A percentile compares a stretch with the other conserved stretches of the same genome.
Conservation (phyloP, 2,888 invertebrate species). For the Hesperia comma region DNA sequence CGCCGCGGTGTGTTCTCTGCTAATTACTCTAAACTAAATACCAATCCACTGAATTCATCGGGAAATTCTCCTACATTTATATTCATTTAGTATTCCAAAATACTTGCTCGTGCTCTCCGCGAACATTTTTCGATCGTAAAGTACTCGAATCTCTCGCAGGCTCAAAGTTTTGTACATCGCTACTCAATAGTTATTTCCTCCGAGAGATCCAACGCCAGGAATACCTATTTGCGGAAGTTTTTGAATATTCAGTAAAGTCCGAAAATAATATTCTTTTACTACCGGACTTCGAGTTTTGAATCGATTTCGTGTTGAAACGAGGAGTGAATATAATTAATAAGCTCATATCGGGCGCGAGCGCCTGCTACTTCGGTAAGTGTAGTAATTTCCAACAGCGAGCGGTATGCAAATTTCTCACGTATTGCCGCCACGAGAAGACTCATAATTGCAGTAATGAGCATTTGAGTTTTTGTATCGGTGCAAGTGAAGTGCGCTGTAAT, state of each 20-base stretch:
- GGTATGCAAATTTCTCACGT: conserved; percentile 21
- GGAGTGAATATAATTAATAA: conserved; percentile 18
- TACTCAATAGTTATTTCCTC: conserved; percentile 5
- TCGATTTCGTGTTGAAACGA: neutral
- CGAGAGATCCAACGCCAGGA: no score
- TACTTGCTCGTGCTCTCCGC: neutral
- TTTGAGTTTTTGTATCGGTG: conserved; percentile 23
- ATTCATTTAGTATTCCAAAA: no score
- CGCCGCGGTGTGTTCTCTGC: no score
- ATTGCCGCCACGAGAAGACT: conserved; percentile 13
- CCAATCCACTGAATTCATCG: no score
- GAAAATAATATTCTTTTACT: no score
- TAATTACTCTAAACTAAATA: no score
- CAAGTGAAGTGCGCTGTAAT: conserved; percentile 16
- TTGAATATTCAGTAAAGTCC: neutral
- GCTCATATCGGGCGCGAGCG: conserved; percentile 11
- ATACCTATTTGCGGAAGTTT: neutral
- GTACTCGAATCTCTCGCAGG: neutral
- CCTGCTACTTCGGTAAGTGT: conserved; percentile 15
- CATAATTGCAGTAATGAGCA: conserved; percentile 14
- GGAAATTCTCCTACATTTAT: no score
- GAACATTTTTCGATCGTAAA: neutral
- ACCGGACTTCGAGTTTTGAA: neutral
- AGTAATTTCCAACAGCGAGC: neutral
- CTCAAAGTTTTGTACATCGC: neutral